These are phyloP conservation scores for Chelidonichthys spinosus DNA, from an alignment of 2,797 vertebrate species.

Conservation along the genomic window DNA sequence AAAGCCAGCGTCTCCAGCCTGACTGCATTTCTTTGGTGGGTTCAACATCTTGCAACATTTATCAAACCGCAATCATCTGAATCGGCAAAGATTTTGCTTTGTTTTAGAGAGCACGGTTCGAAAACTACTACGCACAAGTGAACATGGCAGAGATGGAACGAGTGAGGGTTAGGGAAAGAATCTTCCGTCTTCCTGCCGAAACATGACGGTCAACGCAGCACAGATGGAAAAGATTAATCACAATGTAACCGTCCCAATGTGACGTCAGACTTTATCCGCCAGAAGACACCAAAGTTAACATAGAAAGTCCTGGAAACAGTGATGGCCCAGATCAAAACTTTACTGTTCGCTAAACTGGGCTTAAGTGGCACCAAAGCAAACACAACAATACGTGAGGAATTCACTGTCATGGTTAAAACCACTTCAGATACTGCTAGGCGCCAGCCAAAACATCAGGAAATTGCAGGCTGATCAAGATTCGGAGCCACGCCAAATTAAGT, in stretches of 20 bases:
- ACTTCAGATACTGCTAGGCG: background rate
- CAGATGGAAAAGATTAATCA: conserved; percentile 62
- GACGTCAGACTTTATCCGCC: conserved; percentile 11
- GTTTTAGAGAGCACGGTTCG: conserved; percentile 27
- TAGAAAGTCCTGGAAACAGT: background rate
- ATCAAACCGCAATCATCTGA: conserved; percentile 22
- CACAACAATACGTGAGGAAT: background rate
- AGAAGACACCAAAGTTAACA: conserved; percentile 1
- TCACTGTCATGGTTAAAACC: background rate
- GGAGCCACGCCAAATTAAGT: conserved; percentile 7
- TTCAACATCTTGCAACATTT: conserved; percentile 50
- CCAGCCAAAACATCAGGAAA: conserved; percentile 52
- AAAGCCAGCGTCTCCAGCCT: conserved; percentile 26
- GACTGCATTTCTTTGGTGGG: conserved; percentile 1
- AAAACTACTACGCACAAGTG: conserved; percentile 1
- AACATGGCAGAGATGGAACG: conserved; percentile 33
- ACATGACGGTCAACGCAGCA: conserved; percentile 25
- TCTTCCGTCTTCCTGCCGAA: conserved; percentile 13
- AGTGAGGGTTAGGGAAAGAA: background rate
- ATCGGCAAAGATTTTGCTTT: background rate
- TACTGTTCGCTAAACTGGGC: background rate
- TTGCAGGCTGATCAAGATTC: conserved; percentile 51
- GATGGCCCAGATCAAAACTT: background rate
- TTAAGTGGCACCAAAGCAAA: background rate
- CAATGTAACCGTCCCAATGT: background rate